Percentiles rank a stretch among this genome's conserved stretches.
Evolutionary conservation across 2,797 vertebrate species (phyloP).

Genomic region (Picus viridis): DNA sequence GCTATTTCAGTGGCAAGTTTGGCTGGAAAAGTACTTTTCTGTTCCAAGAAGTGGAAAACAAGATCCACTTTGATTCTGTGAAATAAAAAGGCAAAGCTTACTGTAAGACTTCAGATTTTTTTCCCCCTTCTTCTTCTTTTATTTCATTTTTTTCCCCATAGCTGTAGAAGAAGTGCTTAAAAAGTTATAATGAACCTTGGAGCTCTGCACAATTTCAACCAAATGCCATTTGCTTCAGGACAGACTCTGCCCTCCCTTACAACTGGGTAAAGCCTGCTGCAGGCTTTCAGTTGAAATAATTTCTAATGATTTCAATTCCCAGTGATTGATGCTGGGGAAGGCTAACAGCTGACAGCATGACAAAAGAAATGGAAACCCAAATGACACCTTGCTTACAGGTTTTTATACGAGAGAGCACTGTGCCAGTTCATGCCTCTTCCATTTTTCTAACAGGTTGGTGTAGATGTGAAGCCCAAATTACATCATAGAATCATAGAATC

Average conservation of each 20-base stretch:
- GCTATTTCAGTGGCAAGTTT: neutral
- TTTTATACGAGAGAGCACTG: neutral
- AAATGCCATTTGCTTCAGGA: neutral
- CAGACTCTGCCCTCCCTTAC: neutral
- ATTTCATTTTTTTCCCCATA: too few relatives aligned
- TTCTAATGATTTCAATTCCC: neutral
- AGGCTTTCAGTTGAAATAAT: neutral
- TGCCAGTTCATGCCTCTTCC: neutral
- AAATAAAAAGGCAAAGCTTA: neutral
- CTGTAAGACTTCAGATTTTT: too few relatives aligned
- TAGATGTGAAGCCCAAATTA: too few relatives aligned
- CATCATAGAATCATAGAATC: too few relatives aligned
- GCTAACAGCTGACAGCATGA: neutral
- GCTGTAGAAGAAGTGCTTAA: neutral
- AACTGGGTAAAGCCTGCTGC: rapidly evolving
- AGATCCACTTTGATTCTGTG: neutral
- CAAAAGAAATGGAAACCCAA: neutral
- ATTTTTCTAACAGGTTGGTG: too few relatives aligned
- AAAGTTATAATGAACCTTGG: neutral
- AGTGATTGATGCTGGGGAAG: neutral
- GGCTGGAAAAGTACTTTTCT: neutral
- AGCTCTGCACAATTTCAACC: neutral
- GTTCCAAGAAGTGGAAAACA: neutral
- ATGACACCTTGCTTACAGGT: neutral
- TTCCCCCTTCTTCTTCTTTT: too few relatives aligned